These are phyloP conservation scores for Baccha elongata DNA, from an alignment of 2,888 invertebrate genomes.

Conservation along the genomic window DNA sequence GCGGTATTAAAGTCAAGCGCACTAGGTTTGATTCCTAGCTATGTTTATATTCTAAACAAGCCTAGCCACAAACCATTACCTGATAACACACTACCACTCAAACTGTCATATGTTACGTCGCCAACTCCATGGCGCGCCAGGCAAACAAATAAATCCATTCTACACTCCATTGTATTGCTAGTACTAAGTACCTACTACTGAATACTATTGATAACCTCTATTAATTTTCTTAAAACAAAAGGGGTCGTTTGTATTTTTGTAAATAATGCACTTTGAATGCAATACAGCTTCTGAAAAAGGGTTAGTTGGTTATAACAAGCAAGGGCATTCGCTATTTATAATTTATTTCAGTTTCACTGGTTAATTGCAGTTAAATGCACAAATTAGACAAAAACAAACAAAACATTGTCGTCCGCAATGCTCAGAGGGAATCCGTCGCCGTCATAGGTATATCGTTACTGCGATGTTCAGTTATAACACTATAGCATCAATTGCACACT, in stretches of 20 bases:
- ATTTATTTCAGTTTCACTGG: conserved; percentile 24
- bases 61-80: conserved; percentile 9
- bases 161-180: no score
- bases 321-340: conserved; percentile 31
- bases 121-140: background rate
- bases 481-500: conserved; percentile 57
- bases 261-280: conserved; percentile 32
- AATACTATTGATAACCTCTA: background rate
- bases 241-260: conserved; percentile 4
- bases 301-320: conserved; percentile 11
- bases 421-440: conserved; percentile 40
- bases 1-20: background rate
- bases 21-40: conserved; percentile 15
- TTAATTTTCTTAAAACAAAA: conserved; percentile 12
- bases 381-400: conserved; percentile 53
- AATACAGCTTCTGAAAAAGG: conserved; percentile 9
- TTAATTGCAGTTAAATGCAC: conserved; percentile 66
- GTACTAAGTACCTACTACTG: background rate
- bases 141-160: background rate
- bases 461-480: conserved; percentile 49
- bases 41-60: conserved; percentile 35
- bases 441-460: background rate
- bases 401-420: conserved; percentile 24
- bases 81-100: background rate
- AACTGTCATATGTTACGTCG: background rate